Evolutionary conservation across 1,140 invertebrate species (phyloP), one percentile per base, ranked within the genome.

Genomic region (Drosophila jambulina): DNA sequence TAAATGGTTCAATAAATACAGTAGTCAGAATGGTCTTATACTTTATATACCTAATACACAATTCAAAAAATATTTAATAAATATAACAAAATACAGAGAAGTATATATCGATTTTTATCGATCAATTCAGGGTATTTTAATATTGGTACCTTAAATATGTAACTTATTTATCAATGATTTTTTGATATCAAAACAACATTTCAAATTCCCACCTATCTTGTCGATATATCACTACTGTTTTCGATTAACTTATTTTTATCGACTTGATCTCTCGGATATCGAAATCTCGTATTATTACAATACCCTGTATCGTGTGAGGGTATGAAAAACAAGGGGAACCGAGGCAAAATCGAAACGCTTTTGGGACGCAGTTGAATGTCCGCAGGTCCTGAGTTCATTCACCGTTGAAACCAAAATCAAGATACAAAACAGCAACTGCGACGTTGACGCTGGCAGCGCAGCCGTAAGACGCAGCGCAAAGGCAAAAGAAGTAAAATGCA

Each of bases 371-470:
- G 85, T 87, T 90, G 85, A 90, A 90, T 43, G 85, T 90, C 82
- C 85, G 82, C 85, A 79, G 78, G 82, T 90, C 85, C 85, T 90
- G 86, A 90, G 85, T 90, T 90, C 85, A 82, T 90, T 90, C 85
- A 90, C 85, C 85, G 82, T 85, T 90, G 85, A 88, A 88, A 88
- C 85, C 85, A 90, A 90, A 90, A 90, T 90, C 86, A 85, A 88
- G 85, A 88, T 85, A 88, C 81, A 83, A 80, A 82, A 84, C 65
- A 49, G 42, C 71, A 79, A 68, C 78, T 53, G 67, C 71, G 65
- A 69, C 76, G 59, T 13, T 17, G 29, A 29, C 57, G 51, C 13
- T 19, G 70, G 59, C 78, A 76, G 78, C 70, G 71, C 70, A 46
- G 45, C 62, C 64, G 75, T 78, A 78, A 78, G 76, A 78, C 65